A percentile compares a stretch with the other conserved stretches of the same genome.
Evolutionary conservation across 2,113 vertebrate genomes (phyloP).

Genomic region (Antennarius striatus): DNA sequence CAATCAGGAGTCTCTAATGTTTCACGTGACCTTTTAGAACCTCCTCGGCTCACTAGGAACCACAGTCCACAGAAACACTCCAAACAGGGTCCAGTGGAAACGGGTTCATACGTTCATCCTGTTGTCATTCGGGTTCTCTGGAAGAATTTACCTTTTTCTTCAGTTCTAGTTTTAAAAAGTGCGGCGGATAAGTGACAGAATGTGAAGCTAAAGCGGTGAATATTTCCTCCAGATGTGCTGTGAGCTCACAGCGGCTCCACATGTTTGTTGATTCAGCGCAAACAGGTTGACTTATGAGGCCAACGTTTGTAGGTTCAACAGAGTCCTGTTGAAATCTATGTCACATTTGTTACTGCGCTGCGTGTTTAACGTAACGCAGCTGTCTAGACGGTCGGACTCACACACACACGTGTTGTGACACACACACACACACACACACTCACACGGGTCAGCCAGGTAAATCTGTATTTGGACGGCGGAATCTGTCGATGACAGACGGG

Average conservation of each 20-base stretch:
- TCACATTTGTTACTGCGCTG: neutral
- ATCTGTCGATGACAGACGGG: constrained; percentile 11
- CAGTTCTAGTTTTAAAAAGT: neutral
- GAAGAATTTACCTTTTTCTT: no score
- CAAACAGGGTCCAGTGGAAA: no score
- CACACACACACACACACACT: neutral
- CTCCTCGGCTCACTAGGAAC: no score
- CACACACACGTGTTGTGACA: neutral
- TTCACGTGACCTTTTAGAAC: no score
- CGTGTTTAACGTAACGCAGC: constrained; percentile 2
- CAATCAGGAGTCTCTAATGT: no score
- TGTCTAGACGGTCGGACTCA: neutral
- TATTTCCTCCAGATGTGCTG: neutral
- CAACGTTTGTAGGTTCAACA: neutral
- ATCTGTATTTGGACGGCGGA: constrained; percentile 9
- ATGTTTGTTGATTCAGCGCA: neutral
- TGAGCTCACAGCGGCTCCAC: neutral
- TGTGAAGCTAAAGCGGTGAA: neutral
- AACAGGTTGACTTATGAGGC: neutral
- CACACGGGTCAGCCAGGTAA: constrained; percentile 10
- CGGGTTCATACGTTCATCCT: no score
- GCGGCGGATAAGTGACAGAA: neutral
- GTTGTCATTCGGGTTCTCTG: no score
- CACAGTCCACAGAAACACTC: no score
- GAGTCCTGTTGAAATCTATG: neutral